phyloP scores from a whole-genome alignment of 2,888 invertebrate genomes.

The Rhagonycha lutea region DNA sequence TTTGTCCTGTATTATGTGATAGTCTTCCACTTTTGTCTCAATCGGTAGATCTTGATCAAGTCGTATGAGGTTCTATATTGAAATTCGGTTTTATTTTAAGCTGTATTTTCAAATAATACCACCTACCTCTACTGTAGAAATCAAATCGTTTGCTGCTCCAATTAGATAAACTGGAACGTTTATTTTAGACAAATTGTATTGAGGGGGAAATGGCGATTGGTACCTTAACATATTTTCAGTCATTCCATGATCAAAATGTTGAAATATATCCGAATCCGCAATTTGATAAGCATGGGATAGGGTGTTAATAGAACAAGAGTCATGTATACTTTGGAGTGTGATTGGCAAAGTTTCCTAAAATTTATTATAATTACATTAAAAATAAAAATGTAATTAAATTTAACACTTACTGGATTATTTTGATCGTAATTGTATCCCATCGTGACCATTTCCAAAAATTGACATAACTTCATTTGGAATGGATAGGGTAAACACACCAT shows the following conservation, averaged over 20 bases:
- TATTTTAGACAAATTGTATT: slow-evolving; percentile 63
- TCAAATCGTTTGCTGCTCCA: slow-evolving; percentile 66
- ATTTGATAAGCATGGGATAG: slow-evolving; percentile 46
- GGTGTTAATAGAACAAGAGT: slow-evolving; percentile 47
- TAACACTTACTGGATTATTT: slow-evolving; percentile 25
- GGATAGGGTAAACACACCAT: slow-evolving; percentile 22
- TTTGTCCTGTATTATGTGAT: slow-evolving; percentile 29
- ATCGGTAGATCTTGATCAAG: slow-evolving; percentile 46
- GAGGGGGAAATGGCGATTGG: slow-evolving; percentile 59
- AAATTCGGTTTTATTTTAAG: background rate
- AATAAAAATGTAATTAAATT: background rate
- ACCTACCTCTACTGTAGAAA: slow-evolving; percentile 61
- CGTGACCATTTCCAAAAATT: slow-evolving; percentile 18
- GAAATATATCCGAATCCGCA: slow-evolving; percentile 53
- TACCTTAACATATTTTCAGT: slow-evolving; percentile 57
- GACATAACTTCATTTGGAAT: slow-evolving; percentile 25
- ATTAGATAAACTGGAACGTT: slow-evolving; percentile 63
- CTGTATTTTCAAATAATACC: background rate
- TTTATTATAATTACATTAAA: background rate
- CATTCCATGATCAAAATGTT: slow-evolving; percentile 61
- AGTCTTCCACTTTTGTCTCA: slow-evolving; percentile 25
- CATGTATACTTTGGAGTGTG: slow-evolving; percentile 48
- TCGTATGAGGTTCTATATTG: slow-evolving; percentile 50
- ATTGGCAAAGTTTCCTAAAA: slow-evolving; percentile 49
- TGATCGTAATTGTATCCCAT: slow-evolving; percentile 26